Percentiles rank a stretch among this genome's conserved stretches.
Evolutionary conservation across 2,888 invertebrate genomes (phyloP).

Genomic region (Agriopis marginaria): DNA sequence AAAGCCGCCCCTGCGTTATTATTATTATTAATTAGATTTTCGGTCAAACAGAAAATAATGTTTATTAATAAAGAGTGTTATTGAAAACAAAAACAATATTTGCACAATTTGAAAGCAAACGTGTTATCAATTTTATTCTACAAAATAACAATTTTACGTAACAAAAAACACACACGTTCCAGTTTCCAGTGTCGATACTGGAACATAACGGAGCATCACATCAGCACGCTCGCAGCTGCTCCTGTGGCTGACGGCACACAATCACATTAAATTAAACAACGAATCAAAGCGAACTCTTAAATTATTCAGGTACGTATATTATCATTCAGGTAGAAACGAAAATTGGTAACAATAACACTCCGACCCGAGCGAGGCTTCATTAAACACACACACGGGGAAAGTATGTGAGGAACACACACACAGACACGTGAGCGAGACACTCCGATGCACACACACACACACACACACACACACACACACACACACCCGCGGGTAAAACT

Average conservation of each 20-base stretch:
- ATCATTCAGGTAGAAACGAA: conserved; percentile 35
- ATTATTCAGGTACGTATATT: conserved; percentile 14
- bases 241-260: not conserved
- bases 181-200: not conserved
- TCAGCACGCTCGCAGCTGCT: not conserved
- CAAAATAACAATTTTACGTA: no score
- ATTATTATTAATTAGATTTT: no score
- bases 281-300: conserved; percentile 13
- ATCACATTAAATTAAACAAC: conserved; percentile 13
- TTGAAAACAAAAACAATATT: no score
- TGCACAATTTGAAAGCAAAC: no score
- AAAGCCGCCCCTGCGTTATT: no score
- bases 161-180: not conserved
- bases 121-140: not conserved
- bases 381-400: conserved; percentile 23
- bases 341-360: conserved; percentile 33
- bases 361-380: conserved; percentile 22
- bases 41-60: no score
- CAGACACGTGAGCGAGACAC: not conserved
- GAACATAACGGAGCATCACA: not conserved
- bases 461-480: conserved; percentile 12
- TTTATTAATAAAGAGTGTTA: no score
- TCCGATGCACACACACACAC: conserved; percentile 4
- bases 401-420: conserved; percentile 7
- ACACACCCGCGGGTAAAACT: not conserved